Evolutionary conservation across 2,113 vertebrate genomes (phyloP).

Genomic region (Triplophysa rosa): DNA sequence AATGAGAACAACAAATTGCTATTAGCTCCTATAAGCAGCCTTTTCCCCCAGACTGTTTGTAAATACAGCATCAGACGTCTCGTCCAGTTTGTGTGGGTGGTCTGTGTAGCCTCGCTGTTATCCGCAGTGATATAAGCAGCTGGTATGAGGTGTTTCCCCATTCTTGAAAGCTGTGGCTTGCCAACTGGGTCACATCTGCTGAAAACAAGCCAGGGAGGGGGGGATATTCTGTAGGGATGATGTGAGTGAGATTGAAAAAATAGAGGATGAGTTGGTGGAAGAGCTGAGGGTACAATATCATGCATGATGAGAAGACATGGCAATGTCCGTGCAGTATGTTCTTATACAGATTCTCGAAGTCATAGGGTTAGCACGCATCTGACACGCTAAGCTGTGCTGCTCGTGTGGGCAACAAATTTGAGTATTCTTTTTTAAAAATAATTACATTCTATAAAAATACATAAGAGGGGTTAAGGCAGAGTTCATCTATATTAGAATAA

Average conservation of each 20-base stretch:
- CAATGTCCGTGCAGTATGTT: too few species aligned
- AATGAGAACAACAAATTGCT: background rate
- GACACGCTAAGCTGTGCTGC: background rate
- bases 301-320: background rate
- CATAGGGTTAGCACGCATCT: background rate
- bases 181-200: constrained; percentile 30
- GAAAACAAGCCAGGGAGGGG: background rate
- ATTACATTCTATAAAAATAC: too few species aligned
- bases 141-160: constrained; percentile 2
- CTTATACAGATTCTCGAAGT: background rate
- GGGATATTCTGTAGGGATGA: background rate
- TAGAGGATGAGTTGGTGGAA: background rate
- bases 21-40: background rate
- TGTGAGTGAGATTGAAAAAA: background rate
- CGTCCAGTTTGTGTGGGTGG: background rate
- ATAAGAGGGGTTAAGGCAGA: background rate
- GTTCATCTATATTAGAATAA: background rate
- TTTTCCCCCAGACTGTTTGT: background rate
- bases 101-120: background rate
- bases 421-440: background rate
- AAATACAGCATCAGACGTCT: background rate
- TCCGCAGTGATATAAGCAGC: background rate
- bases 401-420: background rate
- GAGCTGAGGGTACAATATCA: background rate
- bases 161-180: background rate